Evolutionary conservation across 2,113 vertebrate species (phyloP).

Genomic region (Pterocles orientalis): DNA sequence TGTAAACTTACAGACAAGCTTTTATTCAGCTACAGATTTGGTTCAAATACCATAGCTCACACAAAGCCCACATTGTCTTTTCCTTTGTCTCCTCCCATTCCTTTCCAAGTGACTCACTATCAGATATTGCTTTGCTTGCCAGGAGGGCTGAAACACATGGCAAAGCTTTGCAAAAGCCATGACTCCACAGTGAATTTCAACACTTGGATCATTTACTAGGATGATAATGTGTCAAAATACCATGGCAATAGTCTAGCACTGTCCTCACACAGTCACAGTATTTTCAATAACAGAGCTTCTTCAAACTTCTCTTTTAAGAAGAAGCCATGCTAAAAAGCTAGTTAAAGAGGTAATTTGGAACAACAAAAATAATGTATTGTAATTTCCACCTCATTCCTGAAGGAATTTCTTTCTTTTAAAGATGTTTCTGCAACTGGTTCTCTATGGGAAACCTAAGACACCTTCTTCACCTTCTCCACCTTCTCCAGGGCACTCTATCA

Average conservation of each 20-base stretch:
- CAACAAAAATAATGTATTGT: neutral
- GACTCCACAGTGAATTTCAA: constrained; percentile 9
- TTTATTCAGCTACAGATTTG: constrained; percentile 78
- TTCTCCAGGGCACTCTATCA: neutral
- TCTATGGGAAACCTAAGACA: neutral
- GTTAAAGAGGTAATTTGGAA: neutral
- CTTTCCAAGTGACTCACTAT: neutral
- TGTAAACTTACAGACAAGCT: constrained; percentile 74
- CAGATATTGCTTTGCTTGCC: constrained; percentile 28
- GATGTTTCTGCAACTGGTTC: neutral
- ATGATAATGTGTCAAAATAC: neutral
- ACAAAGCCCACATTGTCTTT: constrained; percentile 34
- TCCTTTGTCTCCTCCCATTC: constrained; percentile 4
- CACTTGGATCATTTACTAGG: neutral
- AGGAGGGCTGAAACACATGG: neutral
- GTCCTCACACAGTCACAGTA: neutral
- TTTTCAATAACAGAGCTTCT: neutral
- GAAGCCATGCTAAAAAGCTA: neutral
- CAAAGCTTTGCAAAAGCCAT: constrained; percentile 11
- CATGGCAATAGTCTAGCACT: neutral
- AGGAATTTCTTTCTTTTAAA: neutral
- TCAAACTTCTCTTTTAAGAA: neutral
- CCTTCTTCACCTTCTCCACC: neutral
- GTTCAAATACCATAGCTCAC: constrained; percentile 63
- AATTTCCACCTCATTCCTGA: neutral